Evolutionary conservation across 2,113 vertebrate genomes (phyloP), one percentile per base, ranked within the genome.

Genomic region (cattle (Bos taurus)): DNA sequence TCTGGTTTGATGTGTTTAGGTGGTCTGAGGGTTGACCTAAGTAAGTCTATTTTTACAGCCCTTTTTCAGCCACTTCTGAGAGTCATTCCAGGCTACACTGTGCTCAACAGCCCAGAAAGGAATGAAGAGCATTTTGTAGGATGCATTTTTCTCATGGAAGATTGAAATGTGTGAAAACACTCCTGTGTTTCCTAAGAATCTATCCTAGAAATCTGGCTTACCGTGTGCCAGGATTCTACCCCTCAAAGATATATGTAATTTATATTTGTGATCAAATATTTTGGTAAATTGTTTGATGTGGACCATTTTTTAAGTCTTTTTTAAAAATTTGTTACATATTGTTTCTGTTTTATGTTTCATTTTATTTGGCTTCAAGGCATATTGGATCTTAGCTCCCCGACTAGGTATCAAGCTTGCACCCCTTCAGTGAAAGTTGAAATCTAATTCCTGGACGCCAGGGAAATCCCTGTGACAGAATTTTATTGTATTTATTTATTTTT

Each of bases 1-100:
- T 17, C 64, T 2, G 0, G 3, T n/a, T n/a, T 19, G 17, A 25
- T 7, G 33, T 6, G 11, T 17, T 17, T 52, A 1, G 15, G 1
- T 23, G 54, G 46, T 64, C 2, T 8, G 59, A n/a, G 43, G 28
- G 36, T 85, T 83, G 17, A 43, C 84, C n/a, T 54, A 30, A 48
- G 71, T 8, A 8, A 0, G 12, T 33, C 83, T 74, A 2, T 54
- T 60, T 26, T 77, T 28, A 11, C 28, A 52, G 26, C 3, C 15
- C 33, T 52, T 52, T 86, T 77, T 33, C 50, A 52, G 56, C 52
- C 28, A 21, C 46, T 48, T 52, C 74, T 30, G 25, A 12, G 74
- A 81, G 40, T 56, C 26, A 25, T 50, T n/a, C 52, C 14, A 26
- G 12, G 57, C n/a, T 43, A 15, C 50, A 3, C 0, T 12, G 16